A percentile compares a stretch with the other conserved stretches of the same genome.
phyloP scores from a whole-genome alignment of 2,113 vertebrate species.

The Lipophrys pholis region DNA sequence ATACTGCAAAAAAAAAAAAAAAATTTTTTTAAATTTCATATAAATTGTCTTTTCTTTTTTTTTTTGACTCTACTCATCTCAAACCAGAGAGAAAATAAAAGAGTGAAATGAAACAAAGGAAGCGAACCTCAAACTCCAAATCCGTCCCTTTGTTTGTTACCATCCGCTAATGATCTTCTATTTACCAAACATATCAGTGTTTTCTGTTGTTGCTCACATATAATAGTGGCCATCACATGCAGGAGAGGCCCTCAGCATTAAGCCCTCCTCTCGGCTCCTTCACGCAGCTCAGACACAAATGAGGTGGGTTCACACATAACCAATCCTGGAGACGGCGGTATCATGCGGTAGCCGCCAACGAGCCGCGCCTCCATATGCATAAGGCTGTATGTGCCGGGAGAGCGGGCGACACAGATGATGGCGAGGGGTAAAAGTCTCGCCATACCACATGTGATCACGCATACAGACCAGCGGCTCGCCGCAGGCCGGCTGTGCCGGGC shows the following conservation, averaged over 20 bases:
- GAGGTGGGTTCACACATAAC: constrained; percentile 71
- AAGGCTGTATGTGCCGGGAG: constrained; percentile 21
- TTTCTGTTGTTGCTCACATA: constrained; percentile 44
- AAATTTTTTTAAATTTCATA: no score
- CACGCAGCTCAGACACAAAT: constrained; percentile 59
- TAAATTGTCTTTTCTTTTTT: no score
- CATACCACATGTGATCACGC: constrained; percentile 75
- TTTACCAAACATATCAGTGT: constrained; percentile 51
- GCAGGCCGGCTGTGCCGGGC: constrained; percentile 24
- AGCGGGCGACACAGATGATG: constrained; percentile 15
- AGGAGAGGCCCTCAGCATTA: constrained; percentile 50
- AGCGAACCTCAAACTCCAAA: background rate
- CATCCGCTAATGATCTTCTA: constrained; percentile 35
- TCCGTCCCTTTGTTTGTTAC: constrained; percentile 2
- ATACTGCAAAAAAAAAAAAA: no score
- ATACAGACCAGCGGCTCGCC: constrained; percentile 75
- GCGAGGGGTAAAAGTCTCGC: constrained; percentile 50
- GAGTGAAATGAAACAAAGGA: background rate
- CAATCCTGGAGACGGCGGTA: constrained; percentile 50
- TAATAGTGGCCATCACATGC: constrained; percentile 77
- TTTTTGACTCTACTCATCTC: background rate
- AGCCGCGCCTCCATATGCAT: constrained; percentile 50
- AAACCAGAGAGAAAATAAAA: background rate
- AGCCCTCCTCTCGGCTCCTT: constrained; percentile 31
- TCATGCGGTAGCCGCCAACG: constrained; percentile 24